Conservation (phyloP, 2,113 vertebrate species). For the Chauna torquata region DNA sequence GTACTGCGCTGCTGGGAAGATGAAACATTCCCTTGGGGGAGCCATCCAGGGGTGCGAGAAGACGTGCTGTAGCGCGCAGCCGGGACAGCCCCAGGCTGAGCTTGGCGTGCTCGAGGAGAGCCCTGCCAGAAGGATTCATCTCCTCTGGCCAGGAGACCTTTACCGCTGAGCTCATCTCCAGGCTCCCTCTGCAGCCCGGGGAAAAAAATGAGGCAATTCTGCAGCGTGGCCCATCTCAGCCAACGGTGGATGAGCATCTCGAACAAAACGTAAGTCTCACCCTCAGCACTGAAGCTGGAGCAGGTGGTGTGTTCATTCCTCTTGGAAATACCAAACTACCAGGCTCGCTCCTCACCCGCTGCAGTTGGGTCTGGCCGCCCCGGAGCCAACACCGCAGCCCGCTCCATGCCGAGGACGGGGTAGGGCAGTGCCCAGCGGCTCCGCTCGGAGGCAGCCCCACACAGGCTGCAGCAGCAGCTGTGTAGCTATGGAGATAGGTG, state of each 20-base stretch:
- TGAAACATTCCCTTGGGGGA: background rate
- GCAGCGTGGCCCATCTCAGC: background rate
- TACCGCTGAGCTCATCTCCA: background rate
- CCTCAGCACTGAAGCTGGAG: background rate
- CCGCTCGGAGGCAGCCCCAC: background rate
- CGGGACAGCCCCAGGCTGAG: background rate
- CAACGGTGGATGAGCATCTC: background rate
- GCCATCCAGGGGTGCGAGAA: accelerated
- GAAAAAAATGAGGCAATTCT: background rate
- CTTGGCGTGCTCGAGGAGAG: background rate
- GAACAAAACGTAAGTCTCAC: background rate
- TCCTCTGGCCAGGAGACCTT: background rate
- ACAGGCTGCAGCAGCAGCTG: background rate
- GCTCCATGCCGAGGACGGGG: background rate
- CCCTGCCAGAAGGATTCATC: background rate
- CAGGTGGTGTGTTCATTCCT: background rate
- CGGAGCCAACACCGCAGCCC: background rate
- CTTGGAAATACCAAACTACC: background rate
- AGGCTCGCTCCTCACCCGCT: accelerated
- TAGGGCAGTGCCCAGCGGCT: background rate
- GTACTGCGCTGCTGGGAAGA: background rate
- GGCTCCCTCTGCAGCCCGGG: background rate
- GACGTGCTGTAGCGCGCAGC: background rate
- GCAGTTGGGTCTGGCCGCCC: background rate
- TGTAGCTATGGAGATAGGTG: accelerated